phyloP scores from a whole-genome alignment of 2,888 invertebrate genomes.

The Thera britannica region DNA sequence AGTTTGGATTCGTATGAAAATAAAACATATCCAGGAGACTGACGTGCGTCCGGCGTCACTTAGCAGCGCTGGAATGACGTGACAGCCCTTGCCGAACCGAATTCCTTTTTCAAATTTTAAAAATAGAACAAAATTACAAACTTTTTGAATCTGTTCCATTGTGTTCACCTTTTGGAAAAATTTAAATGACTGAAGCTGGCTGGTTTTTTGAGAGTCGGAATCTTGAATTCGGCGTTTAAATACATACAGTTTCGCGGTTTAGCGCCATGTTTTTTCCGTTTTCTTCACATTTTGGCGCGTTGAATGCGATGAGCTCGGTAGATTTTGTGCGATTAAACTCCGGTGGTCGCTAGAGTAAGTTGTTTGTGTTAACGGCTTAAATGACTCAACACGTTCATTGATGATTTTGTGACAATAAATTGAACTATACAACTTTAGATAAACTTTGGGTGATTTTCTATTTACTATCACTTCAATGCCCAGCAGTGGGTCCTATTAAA shows the following conservation, averaged over 20 bases:
- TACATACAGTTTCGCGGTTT: conserved; percentile 83
- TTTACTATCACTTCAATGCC: too few species aligned
- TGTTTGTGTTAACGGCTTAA: conserved; percentile 79
- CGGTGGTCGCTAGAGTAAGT: conserved; percentile 79
- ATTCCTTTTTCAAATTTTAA: conserved; percentile 77
- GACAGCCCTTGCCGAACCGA: conserved; percentile 82
- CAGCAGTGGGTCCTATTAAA: too few species aligned
- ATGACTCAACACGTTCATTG: conserved; percentile 59
- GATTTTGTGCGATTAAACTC: conserved; percentile 79
- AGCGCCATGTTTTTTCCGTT: conserved; percentile 85
- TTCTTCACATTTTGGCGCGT: conserved; percentile 80
- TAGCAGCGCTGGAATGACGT: conserved; percentile 84
- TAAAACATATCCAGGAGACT: conserved; percentile 78
- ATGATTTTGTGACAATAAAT: conserved; percentile 47
- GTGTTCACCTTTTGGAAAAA: conserved; percentile 84
- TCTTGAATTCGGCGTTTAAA: conserved; percentile 83
- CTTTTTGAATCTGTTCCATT: conserved; percentile 81
- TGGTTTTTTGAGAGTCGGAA: conserved; percentile 76
- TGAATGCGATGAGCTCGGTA: conserved; percentile 68
- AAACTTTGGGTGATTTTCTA: not conserved
- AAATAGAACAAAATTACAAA: conserved; percentile 70
- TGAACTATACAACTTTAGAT: conserved; percentile 1
- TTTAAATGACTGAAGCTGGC: conserved; percentile 79
- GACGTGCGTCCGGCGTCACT: conserved; percentile 85
- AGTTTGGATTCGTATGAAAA: conserved; percentile 79